These are phyloP conservation scores for Parelbella ahira DNA, from an alignment of 2,888 invertebrate genomes.

Conservation along the genomic window DNA sequence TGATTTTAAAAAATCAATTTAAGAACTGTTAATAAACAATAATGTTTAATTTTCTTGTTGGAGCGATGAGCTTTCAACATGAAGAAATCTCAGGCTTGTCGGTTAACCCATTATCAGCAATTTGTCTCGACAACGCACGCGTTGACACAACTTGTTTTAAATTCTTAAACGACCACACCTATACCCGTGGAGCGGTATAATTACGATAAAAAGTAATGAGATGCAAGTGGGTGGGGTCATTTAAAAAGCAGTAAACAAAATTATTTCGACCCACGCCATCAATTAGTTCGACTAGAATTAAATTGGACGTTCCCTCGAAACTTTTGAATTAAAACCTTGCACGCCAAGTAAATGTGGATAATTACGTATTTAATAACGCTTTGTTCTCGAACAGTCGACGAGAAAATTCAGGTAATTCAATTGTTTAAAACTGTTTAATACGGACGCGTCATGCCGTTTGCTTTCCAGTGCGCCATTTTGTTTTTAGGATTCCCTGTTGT, in stretches of 20 bases:
- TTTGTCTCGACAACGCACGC: conserved; percentile 17
- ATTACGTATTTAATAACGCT: conserved; percentile 81
- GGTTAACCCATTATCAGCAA: conserved; percentile 6
- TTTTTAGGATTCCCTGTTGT: conserved; percentile 30
- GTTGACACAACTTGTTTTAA: conserved; percentile 23
- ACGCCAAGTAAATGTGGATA: conserved; percentile 78
- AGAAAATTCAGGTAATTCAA: conserved; percentile 80
- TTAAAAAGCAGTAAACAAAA: conserved; percentile 79
- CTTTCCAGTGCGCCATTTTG: conserved; percentile 59
- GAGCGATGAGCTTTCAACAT: conserved; percentile 7
- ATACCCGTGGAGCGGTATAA: conserved; percentile 31
- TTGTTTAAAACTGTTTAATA: conserved; percentile 77
- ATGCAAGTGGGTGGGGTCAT: conserved; percentile 69
- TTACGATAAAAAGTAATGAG: conserved; percentile 42
- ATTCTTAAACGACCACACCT: conserved; percentile 32
- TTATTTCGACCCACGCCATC: conserved; percentile 73
- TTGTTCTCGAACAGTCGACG: conserved; percentile 72
- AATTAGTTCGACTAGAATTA: conserved; percentile 79
- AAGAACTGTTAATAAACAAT: too few relatives aligned
- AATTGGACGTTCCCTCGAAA: conserved; percentile 67
- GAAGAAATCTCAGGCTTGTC: conserved; percentile 8
- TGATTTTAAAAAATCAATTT: too few relatives aligned
- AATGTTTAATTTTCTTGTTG: too few relatives aligned
- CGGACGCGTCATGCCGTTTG: conserved; percentile 57
- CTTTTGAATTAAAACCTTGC: conserved; percentile 64